Conservation (phyloP, 2,888 invertebrate species). For the Automeris io region DNA sequence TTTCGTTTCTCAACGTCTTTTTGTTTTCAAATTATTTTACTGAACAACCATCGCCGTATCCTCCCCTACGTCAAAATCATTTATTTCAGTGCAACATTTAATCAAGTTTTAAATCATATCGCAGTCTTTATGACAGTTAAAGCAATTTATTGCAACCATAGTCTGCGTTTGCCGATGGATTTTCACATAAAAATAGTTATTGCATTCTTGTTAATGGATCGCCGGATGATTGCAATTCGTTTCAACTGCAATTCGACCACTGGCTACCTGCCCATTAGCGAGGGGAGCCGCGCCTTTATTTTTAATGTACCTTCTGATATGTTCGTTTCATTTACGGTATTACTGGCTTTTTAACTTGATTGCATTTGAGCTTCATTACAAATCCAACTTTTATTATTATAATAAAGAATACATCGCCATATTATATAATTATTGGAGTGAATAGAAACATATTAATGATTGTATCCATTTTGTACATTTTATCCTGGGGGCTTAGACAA, state of each 20-base stretch:
- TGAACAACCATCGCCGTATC: too few relatives aligned
- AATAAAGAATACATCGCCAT: too few relatives aligned
- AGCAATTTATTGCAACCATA: neutral
- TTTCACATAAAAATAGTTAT: conserved; percentile 11
- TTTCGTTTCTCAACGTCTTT: too few relatives aligned
- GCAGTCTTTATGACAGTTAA: neutral
- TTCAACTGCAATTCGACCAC: conserved; percentile 43
- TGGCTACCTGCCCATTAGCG: conserved; percentile 30
- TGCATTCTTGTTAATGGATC: conserved; percentile 40
- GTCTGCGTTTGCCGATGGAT: conserved; percentile 7
- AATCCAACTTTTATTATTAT: too few relatives aligned
- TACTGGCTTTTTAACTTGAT: conserved; percentile 18
- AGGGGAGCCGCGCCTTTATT: conserved; percentile 43
- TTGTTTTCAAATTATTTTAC: too few relatives aligned
- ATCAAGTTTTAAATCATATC: neutral
- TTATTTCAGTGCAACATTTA: too few relatives aligned
- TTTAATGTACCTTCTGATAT: conserved; percentile 33
- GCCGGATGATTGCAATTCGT: conserved; percentile 42
- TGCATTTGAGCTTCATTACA: too few relatives aligned
- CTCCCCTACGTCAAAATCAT: too few relatives aligned
- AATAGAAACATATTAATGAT: too few relatives aligned
- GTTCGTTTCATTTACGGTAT: conserved; percentile 20
- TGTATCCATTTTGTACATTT: too few relatives aligned
- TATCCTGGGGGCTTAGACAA: too few relatives aligned
- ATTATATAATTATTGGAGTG: too few relatives aligned